A percentile compares a stretch with the other conserved stretches of the same genome.
Conservation (phyloP, 2,113 vertebrate genomes). For the Trachemys scripta region DNA sequence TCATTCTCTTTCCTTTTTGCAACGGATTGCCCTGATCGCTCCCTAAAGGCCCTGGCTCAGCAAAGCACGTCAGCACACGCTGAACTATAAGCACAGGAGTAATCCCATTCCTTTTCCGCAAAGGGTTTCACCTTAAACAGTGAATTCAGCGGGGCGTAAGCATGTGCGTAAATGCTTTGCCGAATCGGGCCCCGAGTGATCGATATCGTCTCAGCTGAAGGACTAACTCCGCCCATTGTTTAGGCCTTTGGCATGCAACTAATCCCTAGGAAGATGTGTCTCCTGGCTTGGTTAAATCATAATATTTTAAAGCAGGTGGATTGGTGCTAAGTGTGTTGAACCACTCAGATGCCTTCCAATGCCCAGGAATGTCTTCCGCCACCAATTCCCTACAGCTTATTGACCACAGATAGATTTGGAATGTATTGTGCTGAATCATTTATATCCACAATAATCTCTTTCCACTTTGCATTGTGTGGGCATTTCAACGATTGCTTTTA, state of each 20-base stretch:
- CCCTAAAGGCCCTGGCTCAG: background rate
- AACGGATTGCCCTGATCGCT: background rate
- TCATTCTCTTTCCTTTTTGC: background rate
- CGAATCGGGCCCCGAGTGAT: background rate
- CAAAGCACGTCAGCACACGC: background rate
- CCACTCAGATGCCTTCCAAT: background rate
- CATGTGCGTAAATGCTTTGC: background rate
- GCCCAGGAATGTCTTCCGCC: background rate
- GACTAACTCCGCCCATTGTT: background rate
- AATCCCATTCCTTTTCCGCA: background rate
- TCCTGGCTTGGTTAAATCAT: background rate
- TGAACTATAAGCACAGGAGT: background rate
- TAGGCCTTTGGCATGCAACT: background rate
- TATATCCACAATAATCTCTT: background rate
- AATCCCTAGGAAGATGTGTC: background rate
- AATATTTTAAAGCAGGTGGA: background rate
- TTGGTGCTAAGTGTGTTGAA: background rate
- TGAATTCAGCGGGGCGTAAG: background rate
- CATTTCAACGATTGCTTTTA: background rate
- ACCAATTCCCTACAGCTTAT: background rate
- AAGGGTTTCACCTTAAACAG: background rate
- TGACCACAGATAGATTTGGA: background rate
- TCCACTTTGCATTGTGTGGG: background rate
- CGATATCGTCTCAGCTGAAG: background rate
- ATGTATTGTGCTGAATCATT: background rate